Conservation (phyloP, 2,888 invertebrate genomes). For the Crioceris asparagi region DNA sequence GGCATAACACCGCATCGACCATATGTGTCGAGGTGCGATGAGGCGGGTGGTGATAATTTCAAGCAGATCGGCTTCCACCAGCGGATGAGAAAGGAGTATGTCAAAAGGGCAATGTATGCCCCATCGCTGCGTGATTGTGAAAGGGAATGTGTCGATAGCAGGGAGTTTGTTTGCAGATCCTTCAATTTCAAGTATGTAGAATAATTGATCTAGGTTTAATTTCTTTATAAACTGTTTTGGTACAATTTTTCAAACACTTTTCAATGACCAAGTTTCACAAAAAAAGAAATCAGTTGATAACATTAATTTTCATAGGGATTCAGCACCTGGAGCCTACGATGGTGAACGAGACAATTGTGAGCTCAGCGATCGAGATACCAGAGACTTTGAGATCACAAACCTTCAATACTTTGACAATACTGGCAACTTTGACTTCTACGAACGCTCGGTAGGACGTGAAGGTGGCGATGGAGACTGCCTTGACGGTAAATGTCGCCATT, state of each 20-base stretch:
- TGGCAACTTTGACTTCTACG: constrained; percentile 78
- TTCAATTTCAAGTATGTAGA: constrained; percentile 67
- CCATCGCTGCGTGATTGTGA: constrained; percentile 72
- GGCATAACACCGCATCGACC: too few relatives aligned
- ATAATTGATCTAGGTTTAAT: not conserved
- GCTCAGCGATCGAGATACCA: constrained; percentile 74
- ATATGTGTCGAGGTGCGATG: constrained; percentile 59
- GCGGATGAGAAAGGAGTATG: constrained; percentile 67
- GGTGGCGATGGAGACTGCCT: constrained; percentile 66
- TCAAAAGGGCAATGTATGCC: constrained; percentile 61
- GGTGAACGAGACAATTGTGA: constrained; percentile 77
- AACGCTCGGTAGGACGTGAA: constrained; percentile 62
- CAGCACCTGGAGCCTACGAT: constrained; percentile 29
- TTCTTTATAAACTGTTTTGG: not conserved
- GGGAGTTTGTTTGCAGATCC: constrained; percentile 75
- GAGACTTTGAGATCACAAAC: constrained; percentile 75
- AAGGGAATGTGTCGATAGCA: constrained; percentile 69
- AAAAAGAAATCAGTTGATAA: too few relatives aligned
- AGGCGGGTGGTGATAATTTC: constrained; percentile 56
- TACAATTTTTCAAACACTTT: not conserved
- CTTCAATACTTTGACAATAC: constrained; percentile 74
- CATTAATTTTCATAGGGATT: constrained; percentile 16
- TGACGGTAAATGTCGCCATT: constrained; percentile 62
- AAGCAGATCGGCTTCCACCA: constrained; percentile 71
- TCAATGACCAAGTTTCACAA: too few relatives aligned